A percentile compares a stretch with the other conserved stretches of the same genome.
Evolutionary conservation across 2,888 invertebrate genomes (phyloP).

Genomic region (Cybosia mesomella): DNA sequence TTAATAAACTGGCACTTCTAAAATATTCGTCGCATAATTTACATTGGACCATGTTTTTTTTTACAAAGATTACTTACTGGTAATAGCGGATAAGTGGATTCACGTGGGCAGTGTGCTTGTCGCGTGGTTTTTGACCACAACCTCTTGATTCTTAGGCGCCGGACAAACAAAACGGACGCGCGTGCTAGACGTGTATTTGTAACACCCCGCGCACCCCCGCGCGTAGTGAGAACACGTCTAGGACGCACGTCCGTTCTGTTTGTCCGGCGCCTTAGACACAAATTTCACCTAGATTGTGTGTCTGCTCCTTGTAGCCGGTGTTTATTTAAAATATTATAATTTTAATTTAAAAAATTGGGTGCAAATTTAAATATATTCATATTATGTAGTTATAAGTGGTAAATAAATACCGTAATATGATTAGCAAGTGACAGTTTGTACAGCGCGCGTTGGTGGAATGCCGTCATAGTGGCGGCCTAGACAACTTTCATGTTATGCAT

Average conservation of each 20-base stretch:
- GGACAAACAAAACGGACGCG: no score
- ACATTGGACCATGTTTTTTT: background rate
- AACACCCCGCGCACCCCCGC: no score
- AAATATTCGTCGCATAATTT: background rate
- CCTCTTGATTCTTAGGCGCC: background rate
- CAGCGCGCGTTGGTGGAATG: constrained; percentile 11
- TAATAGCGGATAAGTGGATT: background rate
- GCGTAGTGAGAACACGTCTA: no score
- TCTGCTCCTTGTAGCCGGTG: background rate
- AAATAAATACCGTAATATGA: constrained; percentile 10
- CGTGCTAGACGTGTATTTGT: no score
- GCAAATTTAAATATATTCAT: background rate
- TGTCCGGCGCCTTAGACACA: background rate
- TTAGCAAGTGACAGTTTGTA: background rate
- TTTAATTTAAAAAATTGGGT: background rate
- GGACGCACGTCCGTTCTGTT: no score
- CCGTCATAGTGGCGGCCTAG: constrained; percentile 13
- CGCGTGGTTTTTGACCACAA: background rate
- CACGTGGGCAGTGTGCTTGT: background rate
- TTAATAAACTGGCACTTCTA: background rate
- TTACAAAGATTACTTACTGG: background rate
- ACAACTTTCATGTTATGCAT: constrained; percentile 37
- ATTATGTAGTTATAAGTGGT: background rate
- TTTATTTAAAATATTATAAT: no score
- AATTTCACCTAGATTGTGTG: background rate